Percentiles rank a stretch among this genome's conserved stretches.
phyloP scores from a whole-genome alignment of 2,797 vertebrate species.

The Lithobates pipiens region DNA sequence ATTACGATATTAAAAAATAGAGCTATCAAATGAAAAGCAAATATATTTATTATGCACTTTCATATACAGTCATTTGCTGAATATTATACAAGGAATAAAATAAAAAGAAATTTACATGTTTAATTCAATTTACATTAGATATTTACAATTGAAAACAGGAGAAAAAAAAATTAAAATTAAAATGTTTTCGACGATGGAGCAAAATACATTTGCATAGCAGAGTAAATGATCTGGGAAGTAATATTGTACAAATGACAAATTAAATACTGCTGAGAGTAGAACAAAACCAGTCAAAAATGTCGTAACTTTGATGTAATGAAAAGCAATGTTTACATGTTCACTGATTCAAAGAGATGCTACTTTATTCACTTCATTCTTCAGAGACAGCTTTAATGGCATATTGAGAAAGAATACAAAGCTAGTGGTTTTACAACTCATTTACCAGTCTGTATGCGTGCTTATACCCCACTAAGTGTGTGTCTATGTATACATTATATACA shows the following conservation, averaged over 20 bases:
- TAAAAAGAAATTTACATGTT: conserved; percentile 87
- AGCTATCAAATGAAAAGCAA: conserved; percentile 94
- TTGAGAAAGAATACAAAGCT: neutral
- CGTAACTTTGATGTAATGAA: neutral
- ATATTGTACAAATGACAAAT: conserved; percentile 63
- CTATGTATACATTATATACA: too few species aligned
- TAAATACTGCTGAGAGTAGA: conserved; percentile 56
- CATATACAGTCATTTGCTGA: conserved; percentile 93
- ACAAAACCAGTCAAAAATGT: conserved; percentile 30
- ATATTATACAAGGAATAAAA: conserved; percentile 98
- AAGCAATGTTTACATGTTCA: conserved; percentile 32
- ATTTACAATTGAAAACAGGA: conserved; percentile 89
- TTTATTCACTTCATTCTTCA: neutral
- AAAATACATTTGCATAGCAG: conserved; percentile 79
- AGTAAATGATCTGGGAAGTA: conserved; percentile 72
- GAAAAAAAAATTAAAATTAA: conserved; percentile 70
- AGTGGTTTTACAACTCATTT: conserved; percentile 46
- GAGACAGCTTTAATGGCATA: neutral
- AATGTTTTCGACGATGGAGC: conserved; percentile 70
- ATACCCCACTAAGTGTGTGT: too few species aligned
- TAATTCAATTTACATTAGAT: conserved; percentile 96
- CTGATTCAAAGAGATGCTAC: conserved; percentile 17
- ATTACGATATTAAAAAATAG: conserved; percentile 58
- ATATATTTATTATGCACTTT: conserved; percentile 99
- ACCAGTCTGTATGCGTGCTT: too few species aligned